Evolutionary conservation across 2,888 invertebrate species (phyloP), one percentile per base, ranked within the genome.

Genomic region (Acronicta alni): DNA sequence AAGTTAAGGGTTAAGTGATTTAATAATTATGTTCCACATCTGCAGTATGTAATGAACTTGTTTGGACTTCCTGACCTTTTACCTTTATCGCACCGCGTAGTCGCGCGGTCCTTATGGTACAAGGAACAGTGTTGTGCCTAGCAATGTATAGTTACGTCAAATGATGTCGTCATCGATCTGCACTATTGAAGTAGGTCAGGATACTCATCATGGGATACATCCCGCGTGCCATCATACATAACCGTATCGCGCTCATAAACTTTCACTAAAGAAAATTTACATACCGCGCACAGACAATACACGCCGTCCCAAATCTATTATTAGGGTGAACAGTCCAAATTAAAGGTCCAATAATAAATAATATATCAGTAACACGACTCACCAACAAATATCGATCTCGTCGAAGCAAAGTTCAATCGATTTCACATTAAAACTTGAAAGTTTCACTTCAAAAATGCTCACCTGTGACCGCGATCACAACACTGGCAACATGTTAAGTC

Each of bases 351-450:
- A 67, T 81, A 75, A 83, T 89, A 84, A 89, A 88, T 88, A 83
- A 87, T 87, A 60, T 81, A 85, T 79, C 73, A 82, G 77, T 77
- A 81, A 81, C 72, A 80, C 73, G 57, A 85, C 87, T 88, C 74
- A 88, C 88, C 87, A 82, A 81, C 80, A 80, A 81, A 84, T 87
- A 89, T 89, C 86, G 88, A 89, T 88, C 84, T 81, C 82, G 74
- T 74, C 79, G 76, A 64, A 45, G 56, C 54, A 83, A 83, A 84
- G 85, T 87, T 85, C 86, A 82, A 85, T 87, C 84, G 88, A 85
- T 87, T 82, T 85, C 86, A 87, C 87, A 86, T 85, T 75, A 83
- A 80, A 86, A 81, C 81, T 79, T 76, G 76, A 84, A 86, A 85
- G 87, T 87, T 84, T 84, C 83, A 83, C 75, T 81, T 69, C 72